A percentile compares a stretch with the other conserved stretches of the same genome.
phyloP scores from a whole-genome alignment of 1,140 invertebrate species.

The Dinoponera quadriceps region DNA sequence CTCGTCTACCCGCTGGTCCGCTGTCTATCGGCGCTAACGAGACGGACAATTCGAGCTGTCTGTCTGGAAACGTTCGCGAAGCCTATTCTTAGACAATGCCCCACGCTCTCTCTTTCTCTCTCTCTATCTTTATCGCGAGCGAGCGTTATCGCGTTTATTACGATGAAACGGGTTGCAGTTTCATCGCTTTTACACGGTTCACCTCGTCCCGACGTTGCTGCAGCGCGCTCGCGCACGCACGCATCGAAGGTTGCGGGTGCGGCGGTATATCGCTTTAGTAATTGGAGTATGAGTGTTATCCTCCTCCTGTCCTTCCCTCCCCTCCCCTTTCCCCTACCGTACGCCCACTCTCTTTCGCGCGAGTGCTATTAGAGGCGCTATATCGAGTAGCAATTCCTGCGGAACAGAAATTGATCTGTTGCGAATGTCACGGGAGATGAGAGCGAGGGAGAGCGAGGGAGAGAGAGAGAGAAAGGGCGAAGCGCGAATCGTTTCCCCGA shows the following conservation, averaged over 20 bases:
- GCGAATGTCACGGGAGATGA: constrained; percentile 2
- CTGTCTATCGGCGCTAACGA: constrained; percentile 43
- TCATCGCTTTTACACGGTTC: neutral
- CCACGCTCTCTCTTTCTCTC: neutral
- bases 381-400: constrained; percentile 31
- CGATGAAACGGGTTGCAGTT: too few species aligned
- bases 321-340: too few species aligned
- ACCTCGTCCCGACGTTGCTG: neutral
- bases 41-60: constrained; percentile 28
- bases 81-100: constrained; percentile 50
- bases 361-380: constrained; percentile 25
- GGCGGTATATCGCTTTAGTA: constrained; percentile 28
- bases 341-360: neutral
- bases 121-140: too few species aligned
- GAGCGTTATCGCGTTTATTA: constrained; percentile 19
- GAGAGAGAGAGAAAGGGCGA: too few species aligned
- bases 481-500: too few species aligned
- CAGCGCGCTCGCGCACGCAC: neutral
- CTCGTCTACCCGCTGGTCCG: too few species aligned
- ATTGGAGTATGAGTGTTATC: constrained; percentile 37
- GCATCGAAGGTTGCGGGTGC: neutral
- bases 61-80: constrained; percentile 22
- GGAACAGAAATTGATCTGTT: constrained; percentile 36
- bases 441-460: too few species aligned
- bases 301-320: neutral